Evolutionary conservation across 2,888 invertebrate genomes (phyloP).

Genomic region (Diogma glabrata): DNA sequence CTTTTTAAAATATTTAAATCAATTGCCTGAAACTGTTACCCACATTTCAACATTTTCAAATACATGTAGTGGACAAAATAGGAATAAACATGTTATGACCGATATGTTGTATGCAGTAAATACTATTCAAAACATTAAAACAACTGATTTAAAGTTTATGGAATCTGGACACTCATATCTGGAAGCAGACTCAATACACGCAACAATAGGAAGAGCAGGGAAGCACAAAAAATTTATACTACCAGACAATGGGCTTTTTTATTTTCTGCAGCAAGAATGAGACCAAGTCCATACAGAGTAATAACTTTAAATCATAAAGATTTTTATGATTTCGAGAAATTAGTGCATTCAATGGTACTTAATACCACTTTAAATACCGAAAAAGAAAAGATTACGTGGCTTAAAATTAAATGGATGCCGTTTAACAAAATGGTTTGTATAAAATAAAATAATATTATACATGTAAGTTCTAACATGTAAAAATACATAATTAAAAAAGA

Average conservation of each 20-base stretch:
- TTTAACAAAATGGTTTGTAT: too few relatives aligned
- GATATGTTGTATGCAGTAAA: neutral
- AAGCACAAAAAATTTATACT: neutral
- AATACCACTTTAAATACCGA: neutral
- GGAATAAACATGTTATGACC: neutral
- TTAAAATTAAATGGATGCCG: neutral
- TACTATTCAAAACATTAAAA: neutral
- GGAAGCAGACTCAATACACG: neutral
- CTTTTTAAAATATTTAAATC: neutral
- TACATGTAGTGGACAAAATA: neutral
- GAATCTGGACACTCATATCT: neutral
- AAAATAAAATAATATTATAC: too few relatives aligned
- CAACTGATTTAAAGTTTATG: neutral
- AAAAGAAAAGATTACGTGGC: neutral
- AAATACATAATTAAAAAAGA: too few relatives aligned
- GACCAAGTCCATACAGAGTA: neutral
- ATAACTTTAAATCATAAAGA: neutral
- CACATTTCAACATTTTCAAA: neutral
- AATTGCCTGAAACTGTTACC: neutral
- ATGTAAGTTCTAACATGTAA: too few relatives aligned
- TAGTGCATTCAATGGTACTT: neutral
- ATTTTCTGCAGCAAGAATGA: neutral
- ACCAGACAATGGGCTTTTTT: neutral
- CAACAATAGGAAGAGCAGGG: neutral
- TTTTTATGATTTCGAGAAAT: neutral